phyloP scores from a whole-genome alignment of 2,797 vertebrate genomes.

The Phataginus tetradactyla region DNA sequence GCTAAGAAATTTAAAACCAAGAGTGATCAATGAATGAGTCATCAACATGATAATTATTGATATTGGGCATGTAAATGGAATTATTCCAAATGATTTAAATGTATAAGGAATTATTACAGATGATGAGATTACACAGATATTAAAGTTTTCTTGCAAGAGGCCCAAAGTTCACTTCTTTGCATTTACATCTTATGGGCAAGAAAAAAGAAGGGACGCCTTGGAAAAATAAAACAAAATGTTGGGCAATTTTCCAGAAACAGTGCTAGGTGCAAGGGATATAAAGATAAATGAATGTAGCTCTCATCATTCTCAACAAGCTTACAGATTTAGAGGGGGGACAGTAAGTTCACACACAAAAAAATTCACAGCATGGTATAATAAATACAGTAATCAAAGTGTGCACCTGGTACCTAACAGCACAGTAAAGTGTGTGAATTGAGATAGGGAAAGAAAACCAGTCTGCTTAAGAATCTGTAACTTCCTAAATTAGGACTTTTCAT shows the following conservation, averaged over 20 bases:
- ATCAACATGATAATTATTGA: conserved; percentile 27
- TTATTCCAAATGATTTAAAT: conserved; percentile 69
- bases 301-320: conserved; percentile 13
- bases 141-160: conserved; percentile 26
- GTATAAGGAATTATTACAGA: conserved; percentile 45
- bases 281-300: conserved; percentile 22
- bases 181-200: background rate
- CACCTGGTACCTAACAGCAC: background rate
- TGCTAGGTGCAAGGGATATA: background rate
- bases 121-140: conserved; percentile 20
- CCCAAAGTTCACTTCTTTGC: background rate
- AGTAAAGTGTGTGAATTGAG: background rate
- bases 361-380: background rate
- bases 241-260: conserved; percentile 3
- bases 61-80: conserved; percentile 62
- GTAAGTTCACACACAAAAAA: background rate
- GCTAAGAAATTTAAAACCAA: conserved; percentile 69
- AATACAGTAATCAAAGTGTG: background rate
- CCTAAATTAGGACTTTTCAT: background rate
- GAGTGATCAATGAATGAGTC: conserved; percentile 69
- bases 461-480: background rate
- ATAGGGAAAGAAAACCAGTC: background rate
- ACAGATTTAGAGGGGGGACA: conserved; percentile 28
- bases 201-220: conserved; percentile 3
- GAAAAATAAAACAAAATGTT: conserved; percentile 37